Conservation (phyloP, 2,797 vertebrate genomes). For the Dendrocincla fuliginosa region DNA sequence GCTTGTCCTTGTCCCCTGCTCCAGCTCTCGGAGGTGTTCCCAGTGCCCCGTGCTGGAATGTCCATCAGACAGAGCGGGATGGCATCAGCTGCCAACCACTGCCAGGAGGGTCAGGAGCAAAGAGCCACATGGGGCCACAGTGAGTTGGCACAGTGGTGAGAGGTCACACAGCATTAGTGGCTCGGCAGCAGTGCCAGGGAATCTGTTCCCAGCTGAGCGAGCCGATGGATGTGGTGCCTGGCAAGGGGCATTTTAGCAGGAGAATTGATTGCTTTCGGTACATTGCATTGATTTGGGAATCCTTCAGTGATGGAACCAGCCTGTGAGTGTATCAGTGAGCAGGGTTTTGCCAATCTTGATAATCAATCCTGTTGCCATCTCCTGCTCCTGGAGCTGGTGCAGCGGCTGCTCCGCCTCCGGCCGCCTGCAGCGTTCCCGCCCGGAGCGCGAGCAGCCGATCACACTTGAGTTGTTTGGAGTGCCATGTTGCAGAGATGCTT, state of each 20-base stretch:
- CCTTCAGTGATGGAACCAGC: background rate
- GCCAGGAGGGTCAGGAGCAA: background rate
- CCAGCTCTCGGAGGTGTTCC: accelerated
- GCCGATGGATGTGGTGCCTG: background rate
- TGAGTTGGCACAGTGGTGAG: background rate
- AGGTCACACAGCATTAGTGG: accelerated
- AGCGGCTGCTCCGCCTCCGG: background rate
- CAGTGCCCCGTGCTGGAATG: accelerated
- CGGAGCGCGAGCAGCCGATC: background rate
- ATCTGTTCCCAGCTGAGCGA: background rate
- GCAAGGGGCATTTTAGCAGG: background rate
- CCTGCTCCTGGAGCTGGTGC: accelerated
- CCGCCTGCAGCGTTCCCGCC: background rate
- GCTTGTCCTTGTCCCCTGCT: background rate
- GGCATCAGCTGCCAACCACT: accelerated
- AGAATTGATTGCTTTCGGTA: background rate
- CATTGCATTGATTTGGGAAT: background rate
- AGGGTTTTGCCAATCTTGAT: background rate
- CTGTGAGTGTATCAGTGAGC: background rate
- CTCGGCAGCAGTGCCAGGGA: accelerated
- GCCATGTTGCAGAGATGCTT: slow-evolving; percentile 6
- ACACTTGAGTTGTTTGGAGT: background rate
- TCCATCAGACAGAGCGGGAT: accelerated
- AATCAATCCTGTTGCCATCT: background rate
- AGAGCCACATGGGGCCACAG: accelerated